Conservation (phyloP, 2,113 vertebrate genomes). For the Dasyprocta punctata region DNA sequence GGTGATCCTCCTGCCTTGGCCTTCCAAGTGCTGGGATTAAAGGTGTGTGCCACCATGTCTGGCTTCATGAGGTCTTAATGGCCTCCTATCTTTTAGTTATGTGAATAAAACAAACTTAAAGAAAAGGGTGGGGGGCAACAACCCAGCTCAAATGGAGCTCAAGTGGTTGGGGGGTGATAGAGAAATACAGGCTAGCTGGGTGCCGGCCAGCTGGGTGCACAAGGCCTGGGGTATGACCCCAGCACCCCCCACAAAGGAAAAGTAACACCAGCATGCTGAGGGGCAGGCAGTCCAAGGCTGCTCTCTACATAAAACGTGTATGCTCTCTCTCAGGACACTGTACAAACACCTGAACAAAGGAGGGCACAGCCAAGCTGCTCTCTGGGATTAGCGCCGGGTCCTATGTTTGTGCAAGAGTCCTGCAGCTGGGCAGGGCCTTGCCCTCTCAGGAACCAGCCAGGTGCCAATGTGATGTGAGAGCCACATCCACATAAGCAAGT, state of each 20-base stretch:
- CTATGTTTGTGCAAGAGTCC: not conserved
- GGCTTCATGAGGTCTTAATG: not conserved
- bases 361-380: not conserved
- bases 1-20: not conserved
- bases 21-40: not conserved
- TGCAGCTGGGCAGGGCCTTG: not conserved
- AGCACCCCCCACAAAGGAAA: not conserved
- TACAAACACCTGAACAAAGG: not conserved
- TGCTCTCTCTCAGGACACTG: not conserved
- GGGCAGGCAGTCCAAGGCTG: not conserved
- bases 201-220: not conserved
- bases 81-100: not conserved
- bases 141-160: not conserved
- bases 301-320: not conserved
- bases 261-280: not conserved
- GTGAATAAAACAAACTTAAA: not conserved
- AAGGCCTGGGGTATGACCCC: not conserved
- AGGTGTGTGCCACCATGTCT: not conserved
- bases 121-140: not conserved
- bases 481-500: too few relatives aligned
- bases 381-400: not conserved
- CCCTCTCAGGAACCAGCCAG: not conserved
- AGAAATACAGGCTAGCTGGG: not conserved
- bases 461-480: not conserved
- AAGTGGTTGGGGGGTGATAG: not conserved